Percentiles rank a stretch among this genome's conserved stretches.
Conservation (phyloP, 37 sponge, comb jelly and placozoan species). For the Cliona cf. orientalis region DNA sequence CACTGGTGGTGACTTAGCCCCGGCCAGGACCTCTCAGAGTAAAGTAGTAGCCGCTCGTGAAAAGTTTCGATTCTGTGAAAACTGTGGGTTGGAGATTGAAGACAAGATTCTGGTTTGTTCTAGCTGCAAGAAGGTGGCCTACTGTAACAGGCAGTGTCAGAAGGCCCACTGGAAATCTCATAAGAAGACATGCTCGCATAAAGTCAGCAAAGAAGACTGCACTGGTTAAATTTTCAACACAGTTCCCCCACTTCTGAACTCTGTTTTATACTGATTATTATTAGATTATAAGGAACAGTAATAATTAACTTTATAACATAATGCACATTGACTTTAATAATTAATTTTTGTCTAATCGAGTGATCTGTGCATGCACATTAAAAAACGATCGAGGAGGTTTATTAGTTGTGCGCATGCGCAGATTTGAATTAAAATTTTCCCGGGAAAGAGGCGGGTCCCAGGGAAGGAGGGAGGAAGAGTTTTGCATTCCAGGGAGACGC, state of each 20-base stretch:
- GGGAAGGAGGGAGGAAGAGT: no score
- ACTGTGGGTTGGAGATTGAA: conserved; percentile 32
- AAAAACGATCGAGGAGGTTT: neutral
- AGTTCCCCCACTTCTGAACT: neutral
- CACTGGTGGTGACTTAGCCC: neutral
- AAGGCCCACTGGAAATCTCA: conserved; percentile 76
- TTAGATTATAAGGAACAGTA: neutral
- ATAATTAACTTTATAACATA: neutral
- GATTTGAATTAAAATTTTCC: no score
- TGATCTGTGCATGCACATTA: no score
- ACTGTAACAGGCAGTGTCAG: conserved; percentile 75
- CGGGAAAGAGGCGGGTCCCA: no score
- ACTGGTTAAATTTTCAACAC: neutral
- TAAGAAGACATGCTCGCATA: conserved; percentile 66
- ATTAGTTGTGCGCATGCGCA: neutral
- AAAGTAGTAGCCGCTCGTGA: conserved; percentile 32
- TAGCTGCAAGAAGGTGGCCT: conserved; percentile 66
- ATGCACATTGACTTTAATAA: neutral
- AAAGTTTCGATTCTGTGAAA: conserved; percentile 55
- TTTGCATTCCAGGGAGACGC: no score
- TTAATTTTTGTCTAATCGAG: neutral
- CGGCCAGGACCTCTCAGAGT: neutral
- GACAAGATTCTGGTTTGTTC: conserved; percentile 48
- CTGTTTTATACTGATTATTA: neutral
- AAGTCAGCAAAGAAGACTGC: conserved; percentile 39